phyloP scores from a whole-genome alignment of 2,113 vertebrate genomes.

The Nematolebias whitei region DNA sequence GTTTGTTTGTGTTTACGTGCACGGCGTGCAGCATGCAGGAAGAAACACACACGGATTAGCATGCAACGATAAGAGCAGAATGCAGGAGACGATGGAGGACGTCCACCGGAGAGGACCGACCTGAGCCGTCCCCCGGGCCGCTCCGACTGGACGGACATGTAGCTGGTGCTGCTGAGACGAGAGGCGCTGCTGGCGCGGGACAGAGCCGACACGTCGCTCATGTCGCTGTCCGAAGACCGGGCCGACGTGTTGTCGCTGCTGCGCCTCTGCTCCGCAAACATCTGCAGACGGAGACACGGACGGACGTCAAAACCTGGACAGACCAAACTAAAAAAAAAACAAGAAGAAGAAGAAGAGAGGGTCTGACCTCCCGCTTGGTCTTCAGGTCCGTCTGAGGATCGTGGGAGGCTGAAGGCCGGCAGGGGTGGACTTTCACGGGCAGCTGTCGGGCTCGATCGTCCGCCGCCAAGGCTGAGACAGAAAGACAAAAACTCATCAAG shows the following conservation, averaged over 20 bases:
- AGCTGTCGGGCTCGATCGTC: slow-evolving; percentile 92
- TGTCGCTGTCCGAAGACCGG: slow-evolving; percentile 96
- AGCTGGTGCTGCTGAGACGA: slow-evolving; percentile 97
- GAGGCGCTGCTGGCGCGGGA: slow-evolving; percentile 98
- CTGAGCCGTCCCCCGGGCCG: slow-evolving; percentile 91
- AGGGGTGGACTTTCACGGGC: slow-evolving; percentile 92
- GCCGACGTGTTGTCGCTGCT: slow-evolving; percentile 97
- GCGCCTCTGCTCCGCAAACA: slow-evolving; percentile 91
- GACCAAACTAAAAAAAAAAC: background rate
- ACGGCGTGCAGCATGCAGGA: slow-evolving; percentile 61
- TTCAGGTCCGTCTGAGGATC: slow-evolving; percentile 90
- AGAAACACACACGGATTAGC: slow-evolving; percentile 46
- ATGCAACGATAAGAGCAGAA: slow-evolving; percentile 10
- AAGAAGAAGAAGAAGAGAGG: background rate
- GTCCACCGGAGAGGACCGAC: slow-evolving; percentile 70
- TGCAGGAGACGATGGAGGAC: background rate
- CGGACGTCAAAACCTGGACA: background rate
- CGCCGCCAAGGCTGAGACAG: slow-evolving; percentile 87
- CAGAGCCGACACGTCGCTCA: slow-evolving; percentile 93
- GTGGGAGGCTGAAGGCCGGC: slow-evolving; percentile 91
- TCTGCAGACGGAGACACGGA: slow-evolving; percentile 42
- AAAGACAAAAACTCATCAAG: background rate
- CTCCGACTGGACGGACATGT: slow-evolving; percentile 98
- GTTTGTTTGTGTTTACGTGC: slow-evolving; percentile 17
- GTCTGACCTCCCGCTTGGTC: slow-evolving; percentile 80